These are phyloP conservation scores for Mus pahari DNA, from an alignment of 2,113 vertebrate genomes.

Conservation along the genomic window DNA sequence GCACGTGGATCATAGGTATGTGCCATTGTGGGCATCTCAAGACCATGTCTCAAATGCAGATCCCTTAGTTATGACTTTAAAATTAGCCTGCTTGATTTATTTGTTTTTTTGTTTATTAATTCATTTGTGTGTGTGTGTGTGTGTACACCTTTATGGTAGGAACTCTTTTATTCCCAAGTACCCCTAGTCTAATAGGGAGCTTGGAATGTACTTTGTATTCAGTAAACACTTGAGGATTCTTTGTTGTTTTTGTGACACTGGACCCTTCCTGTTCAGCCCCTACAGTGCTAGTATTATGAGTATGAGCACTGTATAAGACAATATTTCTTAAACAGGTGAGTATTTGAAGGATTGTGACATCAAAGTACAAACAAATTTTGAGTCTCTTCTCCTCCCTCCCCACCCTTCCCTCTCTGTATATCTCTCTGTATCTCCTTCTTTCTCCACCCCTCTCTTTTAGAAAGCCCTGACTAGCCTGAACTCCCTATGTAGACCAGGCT, in stretches of 20 bases:
- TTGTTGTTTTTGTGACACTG: not conserved
- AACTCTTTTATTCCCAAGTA: not conserved
- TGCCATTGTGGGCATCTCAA: not conserved
- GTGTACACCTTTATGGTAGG: not conserved
- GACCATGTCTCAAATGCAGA: not conserved
- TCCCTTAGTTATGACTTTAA: not conserved
- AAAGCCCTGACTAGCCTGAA: not conserved
- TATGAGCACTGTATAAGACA: not conserved
- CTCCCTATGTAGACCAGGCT: not conserved
- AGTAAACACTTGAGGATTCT: not conserved
- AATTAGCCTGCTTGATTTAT: not conserved
- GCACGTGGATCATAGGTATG: not conserved
- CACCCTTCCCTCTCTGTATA: not conserved
- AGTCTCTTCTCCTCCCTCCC: not conserved
- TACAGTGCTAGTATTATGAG: too few relatives aligned
- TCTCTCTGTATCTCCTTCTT: not conserved
- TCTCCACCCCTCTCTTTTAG: not conserved
- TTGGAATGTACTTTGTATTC: not conserved
- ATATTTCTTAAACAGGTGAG: conserved; percentile 7
- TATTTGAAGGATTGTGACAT: not conserved
- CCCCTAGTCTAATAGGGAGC: not conserved
- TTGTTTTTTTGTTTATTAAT: not conserved
- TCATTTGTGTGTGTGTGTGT: not conserved
- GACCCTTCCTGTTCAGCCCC: not conserved
- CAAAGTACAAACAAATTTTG: not conserved